Percentiles rank a stretch among this genome's conserved stretches.
These are phyloP conservation scores for Sinopyrophorus schimmeli DNA, from an alignment of 2,888 invertebrate species.

Conservation along the genomic window DNA sequence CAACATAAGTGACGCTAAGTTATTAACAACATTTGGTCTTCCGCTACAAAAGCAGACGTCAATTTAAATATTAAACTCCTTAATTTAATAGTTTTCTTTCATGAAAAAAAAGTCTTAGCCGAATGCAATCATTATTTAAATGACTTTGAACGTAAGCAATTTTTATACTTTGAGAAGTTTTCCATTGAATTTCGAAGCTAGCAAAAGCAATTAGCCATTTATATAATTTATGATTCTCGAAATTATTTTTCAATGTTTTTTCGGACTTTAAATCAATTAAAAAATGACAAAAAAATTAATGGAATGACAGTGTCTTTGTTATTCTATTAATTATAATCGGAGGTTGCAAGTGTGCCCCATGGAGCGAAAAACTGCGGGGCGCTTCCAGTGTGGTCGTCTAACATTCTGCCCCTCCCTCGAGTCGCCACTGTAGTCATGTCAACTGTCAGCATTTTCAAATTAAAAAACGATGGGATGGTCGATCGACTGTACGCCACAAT, in stretches of 20 bases:
- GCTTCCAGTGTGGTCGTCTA: conserved; percentile 32
- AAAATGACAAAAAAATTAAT: conserved; percentile 24
- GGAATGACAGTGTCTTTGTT: conserved; percentile 32
- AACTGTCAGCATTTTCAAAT: too few relatives aligned
- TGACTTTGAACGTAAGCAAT: too few relatives aligned
- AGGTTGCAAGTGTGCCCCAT: conserved; percentile 28
- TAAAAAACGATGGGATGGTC: too few relatives aligned
- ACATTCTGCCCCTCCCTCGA: conserved; percentile 27
- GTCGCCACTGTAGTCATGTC: conserved; percentile 35
- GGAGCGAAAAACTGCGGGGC: conserved; percentile 29
- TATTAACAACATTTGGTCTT: conserved; percentile 31
- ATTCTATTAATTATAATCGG: conserved; percentile 34
- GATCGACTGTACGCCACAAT: too few relatives aligned
- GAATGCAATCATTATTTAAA: too few relatives aligned
- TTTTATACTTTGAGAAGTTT: too few relatives aligned
- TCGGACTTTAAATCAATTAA: conserved; percentile 30
- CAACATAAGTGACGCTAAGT: conserved; percentile 29
- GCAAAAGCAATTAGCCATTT: too few relatives aligned
- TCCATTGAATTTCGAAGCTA: too few relatives aligned
- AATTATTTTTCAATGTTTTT: too few relatives aligned
- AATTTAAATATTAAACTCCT: conserved; percentile 29
- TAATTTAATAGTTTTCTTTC: conserved; percentile 21
- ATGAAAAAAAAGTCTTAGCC: too few relatives aligned
- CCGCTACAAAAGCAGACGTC: conserved; percentile 23
- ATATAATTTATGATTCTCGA: too few relatives aligned